Percentiles rank a stretch among this genome's conserved stretches.
phyloP scores from a whole-genome alignment of 2,113 vertebrate species.

The Leptobrachium leishanense region DNA sequence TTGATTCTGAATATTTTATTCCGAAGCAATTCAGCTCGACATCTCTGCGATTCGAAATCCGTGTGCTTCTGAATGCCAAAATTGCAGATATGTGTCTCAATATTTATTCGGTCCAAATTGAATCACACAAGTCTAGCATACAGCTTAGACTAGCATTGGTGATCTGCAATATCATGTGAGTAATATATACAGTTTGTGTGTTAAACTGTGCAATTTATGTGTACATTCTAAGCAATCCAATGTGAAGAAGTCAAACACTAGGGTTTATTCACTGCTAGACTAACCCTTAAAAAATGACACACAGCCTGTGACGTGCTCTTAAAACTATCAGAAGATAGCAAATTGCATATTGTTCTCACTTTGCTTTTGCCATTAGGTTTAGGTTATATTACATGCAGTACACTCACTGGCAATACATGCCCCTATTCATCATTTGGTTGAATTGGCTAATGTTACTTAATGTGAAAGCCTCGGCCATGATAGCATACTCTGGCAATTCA shows the following conservation, averaged over 20 bases:
- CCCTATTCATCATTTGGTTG: not conserved
- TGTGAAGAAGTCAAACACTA: constrained; percentile 10
- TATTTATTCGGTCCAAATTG: too few species aligned
- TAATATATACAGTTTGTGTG: too few species aligned
- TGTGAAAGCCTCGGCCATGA: not conserved
- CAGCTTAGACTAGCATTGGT: too few species aligned
- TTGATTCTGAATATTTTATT: too few species aligned
- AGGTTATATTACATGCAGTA: not conserved
- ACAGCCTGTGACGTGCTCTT: not conserved
- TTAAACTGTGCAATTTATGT: too few species aligned
- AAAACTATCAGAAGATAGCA: constrained; percentile 2
- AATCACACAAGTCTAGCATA: too few species aligned
- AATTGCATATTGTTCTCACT: constrained; percentile 1
- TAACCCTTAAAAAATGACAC: constrained; percentile 4
- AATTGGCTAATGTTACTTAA: not conserved
- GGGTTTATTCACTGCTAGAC: constrained; percentile 9
- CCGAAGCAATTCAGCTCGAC: too few species aligned
- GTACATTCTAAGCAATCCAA: too few species aligned
- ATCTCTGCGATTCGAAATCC: too few species aligned
- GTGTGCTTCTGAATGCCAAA: too few species aligned
- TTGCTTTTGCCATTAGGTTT: not conserved
- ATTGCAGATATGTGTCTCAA: too few species aligned
- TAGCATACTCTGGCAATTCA: not conserved
- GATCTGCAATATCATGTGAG: too few species aligned
- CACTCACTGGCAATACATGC: not conserved